A percentile compares a stretch with the other conserved stretches of the same genome.
These are phyloP conservation scores for Aythya baeri DNA, from an alignment of 2,113 vertebrate genomes.

Conservation along the genomic window DNA sequence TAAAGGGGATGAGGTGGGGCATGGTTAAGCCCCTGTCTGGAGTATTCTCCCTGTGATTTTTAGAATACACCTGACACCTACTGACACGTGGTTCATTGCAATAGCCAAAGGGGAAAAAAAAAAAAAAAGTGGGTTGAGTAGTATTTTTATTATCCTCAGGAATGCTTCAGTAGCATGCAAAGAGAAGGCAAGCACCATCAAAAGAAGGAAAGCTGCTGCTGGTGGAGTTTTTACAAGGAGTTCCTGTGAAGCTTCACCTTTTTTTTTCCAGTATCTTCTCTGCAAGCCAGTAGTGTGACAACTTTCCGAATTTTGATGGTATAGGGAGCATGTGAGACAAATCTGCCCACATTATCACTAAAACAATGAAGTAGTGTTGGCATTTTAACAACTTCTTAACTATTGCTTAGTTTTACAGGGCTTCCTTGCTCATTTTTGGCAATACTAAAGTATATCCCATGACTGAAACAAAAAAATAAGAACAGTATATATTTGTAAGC, in stretches of 20 bases:
- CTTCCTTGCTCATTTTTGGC: background rate
- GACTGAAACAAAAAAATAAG: background rate
- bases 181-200: background rate
- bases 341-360: background rate
- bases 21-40: background rate
- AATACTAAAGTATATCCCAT: background rate
- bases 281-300: background rate
- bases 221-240: background rate
- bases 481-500: background rate
- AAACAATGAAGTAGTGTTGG: constrained; percentile 8
- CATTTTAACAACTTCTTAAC: constrained; percentile 26
- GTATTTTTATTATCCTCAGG: background rate
- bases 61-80: background rate
- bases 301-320: background rate
- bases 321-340: background rate
- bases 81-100: background rate
- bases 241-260: background rate
- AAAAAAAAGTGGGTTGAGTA: background rate
- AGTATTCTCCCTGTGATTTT: background rate
- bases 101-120: rapidly evolving
- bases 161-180: background rate
- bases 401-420: background rate
- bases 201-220: background rate
- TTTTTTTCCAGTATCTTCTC: background rate
- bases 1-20: background rate